Evolutionary conservation across 2,113 vertebrate species (phyloP).

Genomic region (Martes martes): DNA sequence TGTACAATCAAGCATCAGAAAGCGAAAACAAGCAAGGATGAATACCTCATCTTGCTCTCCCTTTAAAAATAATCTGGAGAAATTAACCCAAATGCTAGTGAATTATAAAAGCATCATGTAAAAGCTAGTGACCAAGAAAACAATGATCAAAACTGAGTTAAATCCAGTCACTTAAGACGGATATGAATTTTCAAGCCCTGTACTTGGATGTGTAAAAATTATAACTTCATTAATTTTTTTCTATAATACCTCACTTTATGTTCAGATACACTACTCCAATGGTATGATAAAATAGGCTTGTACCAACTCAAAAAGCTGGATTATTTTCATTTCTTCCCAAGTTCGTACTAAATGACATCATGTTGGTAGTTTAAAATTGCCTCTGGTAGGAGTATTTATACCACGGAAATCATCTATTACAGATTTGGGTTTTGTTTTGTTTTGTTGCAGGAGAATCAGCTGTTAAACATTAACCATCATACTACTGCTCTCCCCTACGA

Average conservation of each 20-base stretch:
- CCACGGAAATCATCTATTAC: neutral
- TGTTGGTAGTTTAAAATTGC: neutral
- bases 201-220: neutral
- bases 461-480: neutral
- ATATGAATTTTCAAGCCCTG: neutral
- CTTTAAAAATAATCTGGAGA: neutral
- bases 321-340: neutral
- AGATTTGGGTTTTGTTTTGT: neutral
- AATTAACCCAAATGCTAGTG: neutral
- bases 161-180: neutral
- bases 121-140: conserved; percentile 14
- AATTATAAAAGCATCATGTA: neutral
- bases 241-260: neutral
- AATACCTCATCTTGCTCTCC: neutral
- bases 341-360: neutral
- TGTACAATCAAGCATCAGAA: neutral
- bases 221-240: neutral
- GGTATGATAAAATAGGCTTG: neutral
- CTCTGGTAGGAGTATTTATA: neutral
- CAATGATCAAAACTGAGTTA: neutral
- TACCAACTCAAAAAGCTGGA: neutral
- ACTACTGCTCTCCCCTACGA: neutral
- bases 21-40: neutral
- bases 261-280: neutral
- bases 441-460: neutral